Percentiles rank a stretch among this genome's conserved stretches.
Evolutionary conservation across 2,113 vertebrate genomes (phyloP).

Genomic region (Murina feae): DNA sequence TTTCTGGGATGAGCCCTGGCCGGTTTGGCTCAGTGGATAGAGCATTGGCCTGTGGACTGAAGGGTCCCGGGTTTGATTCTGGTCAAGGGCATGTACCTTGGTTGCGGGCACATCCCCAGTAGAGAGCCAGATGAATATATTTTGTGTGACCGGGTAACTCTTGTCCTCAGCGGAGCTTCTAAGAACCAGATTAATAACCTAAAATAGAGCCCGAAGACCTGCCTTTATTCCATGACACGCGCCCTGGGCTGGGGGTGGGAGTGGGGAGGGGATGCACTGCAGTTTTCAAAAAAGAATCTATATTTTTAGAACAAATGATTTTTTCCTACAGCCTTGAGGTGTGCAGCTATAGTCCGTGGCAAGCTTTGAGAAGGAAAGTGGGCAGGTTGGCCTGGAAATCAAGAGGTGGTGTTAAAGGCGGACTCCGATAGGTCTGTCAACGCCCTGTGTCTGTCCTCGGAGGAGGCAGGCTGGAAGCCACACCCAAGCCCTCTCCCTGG

Average conservation of each 20-base stretch:
- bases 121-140: constrained; percentile 33
- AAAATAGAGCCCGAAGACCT: constrained; percentile 37
- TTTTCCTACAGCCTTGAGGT: neutral
- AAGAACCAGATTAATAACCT: constrained; percentile 49
- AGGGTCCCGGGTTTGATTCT: too few relatives aligned
- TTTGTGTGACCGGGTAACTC: constrained; percentile 29
- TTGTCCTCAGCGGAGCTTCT: constrained; percentile 28
- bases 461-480: neutral
- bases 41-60: too few relatives aligned
- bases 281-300: neutral
- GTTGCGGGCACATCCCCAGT: too few relatives aligned
- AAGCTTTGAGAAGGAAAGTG: neutral
- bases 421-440: neutral
- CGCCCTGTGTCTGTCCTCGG: neutral
- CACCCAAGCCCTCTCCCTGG: accelerated
- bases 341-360: neutral
- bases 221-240: neutral
- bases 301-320: constrained; percentile 23
- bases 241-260: neutral
- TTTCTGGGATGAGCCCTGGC: too few relatives aligned
- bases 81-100: too few relatives aligned
- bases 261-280: neutral
- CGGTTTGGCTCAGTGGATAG: too few relatives aligned
- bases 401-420: neutral
- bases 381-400: neutral